A percentile compares a stretch with the other conserved stretches of the same genome.
Evolutionary conservation across 2,797 vertebrate genomes (phyloP).

Genomic region (Ctenochaetus hawaiiensis): DNA sequence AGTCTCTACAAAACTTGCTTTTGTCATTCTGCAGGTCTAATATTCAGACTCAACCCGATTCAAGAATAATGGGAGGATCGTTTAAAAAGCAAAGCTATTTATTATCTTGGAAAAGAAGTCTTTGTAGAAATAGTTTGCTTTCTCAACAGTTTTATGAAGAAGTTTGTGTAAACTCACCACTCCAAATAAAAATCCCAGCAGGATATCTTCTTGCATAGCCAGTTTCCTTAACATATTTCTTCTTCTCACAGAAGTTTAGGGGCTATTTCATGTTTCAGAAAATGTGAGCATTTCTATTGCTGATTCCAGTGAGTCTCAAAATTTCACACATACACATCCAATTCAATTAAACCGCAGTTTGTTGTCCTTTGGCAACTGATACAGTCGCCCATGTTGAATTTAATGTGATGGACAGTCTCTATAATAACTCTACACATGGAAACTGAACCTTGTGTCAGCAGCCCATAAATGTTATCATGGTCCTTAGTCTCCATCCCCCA

Average conservation of each 20-base stretch:
- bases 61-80: neutral
- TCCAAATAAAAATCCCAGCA: neutral
- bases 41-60: neutral
- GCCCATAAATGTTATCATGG: slow-evolving; percentile 5
- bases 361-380: slow-evolving; percentile 15
- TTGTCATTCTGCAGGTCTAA: neutral
- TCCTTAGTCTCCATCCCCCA: neutral
- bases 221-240: no score
- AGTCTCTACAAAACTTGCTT: neutral
- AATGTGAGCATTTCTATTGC: neutral
- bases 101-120: neutral
- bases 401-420: neutral
- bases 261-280: slow-evolving; percentile 1
- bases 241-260: neutral
- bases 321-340: neutral
- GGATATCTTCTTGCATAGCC: neutral
- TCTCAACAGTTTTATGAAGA: neutral
- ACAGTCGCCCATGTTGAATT: neutral
- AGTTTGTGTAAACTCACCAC: neutral
- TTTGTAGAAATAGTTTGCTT: neutral
- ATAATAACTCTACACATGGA: slow-evolving; percentile 1
- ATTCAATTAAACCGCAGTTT: slow-evolving; percentile 12
- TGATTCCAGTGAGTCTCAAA: neutral
- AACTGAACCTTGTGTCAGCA: slow-evolving; percentile 29
- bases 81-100: neutral